Percentiles rank a stretch among this genome's conserved stretches.
These are phyloP conservation scores for Pomacea canaliculata DNA, from an alignment of 2,888 invertebrate species.

Conservation along the genomic window DNA sequence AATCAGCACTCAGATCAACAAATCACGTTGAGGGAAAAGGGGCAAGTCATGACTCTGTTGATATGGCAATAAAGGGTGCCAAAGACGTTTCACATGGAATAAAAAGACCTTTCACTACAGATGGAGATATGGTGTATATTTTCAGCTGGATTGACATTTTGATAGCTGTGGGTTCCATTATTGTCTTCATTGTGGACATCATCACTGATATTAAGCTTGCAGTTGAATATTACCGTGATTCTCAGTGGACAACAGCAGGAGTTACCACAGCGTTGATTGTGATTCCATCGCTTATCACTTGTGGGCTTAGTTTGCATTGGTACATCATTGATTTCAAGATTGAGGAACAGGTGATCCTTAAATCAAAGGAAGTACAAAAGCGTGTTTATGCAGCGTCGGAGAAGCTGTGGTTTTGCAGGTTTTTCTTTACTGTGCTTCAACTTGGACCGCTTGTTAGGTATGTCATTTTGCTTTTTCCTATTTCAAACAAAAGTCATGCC, in stretches of 20 bases:
- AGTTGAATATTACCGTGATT: slow-evolving; percentile 45
- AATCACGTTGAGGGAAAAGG: neutral
- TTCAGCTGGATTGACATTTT: slow-evolving; percentile 48
- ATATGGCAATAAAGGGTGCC: slow-evolving; percentile 22
- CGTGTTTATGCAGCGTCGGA: slow-evolving; percentile 38
- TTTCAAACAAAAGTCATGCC: neutral
- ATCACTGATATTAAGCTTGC: slow-evolving; percentile 52
- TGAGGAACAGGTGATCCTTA: slow-evolving; percentile 40
- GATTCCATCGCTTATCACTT: slow-evolving; percentile 50
- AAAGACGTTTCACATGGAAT: slow-evolving; percentile 18
- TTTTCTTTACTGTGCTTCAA: slow-evolving; percentile 53
- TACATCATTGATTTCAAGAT: slow-evolving; percentile 53
- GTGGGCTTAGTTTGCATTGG: slow-evolving; percentile 52
- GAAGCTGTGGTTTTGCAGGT: slow-evolving; percentile 47
- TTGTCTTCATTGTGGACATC: slow-evolving; percentile 54
- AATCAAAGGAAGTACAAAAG: slow-evolving; percentile 25
- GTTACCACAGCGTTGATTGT: slow-evolving; percentile 51
- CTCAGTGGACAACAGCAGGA: slow-evolving; percentile 40
- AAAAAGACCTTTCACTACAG: slow-evolving; percentile 6
- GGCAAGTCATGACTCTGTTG: slow-evolving; percentile 3
- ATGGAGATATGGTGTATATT: slow-evolving; percentile 7
- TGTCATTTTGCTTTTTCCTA: neutral
- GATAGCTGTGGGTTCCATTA: slow-evolving; percentile 46
- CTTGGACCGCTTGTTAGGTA: slow-evolving; percentile 61
- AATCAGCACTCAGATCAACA: neutral